Evolutionary conservation across 2,113 vertebrate genomes (phyloP), one percentile per base, ranked within the genome.

Genomic region (Toxotes jaculatrix): DNA sequence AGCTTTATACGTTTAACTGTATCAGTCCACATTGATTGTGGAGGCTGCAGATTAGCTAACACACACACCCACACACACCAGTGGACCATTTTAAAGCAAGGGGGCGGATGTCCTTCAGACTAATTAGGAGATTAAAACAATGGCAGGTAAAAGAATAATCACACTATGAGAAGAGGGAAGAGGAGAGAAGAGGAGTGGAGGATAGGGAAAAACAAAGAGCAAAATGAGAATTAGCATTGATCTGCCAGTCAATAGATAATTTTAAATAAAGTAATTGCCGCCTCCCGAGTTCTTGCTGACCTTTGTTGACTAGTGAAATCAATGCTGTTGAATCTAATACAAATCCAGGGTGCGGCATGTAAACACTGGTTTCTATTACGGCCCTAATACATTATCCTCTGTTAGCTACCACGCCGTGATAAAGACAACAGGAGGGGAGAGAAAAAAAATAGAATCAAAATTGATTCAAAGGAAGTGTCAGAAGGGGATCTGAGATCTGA

Each of bases 181-280:
- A 82, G 69, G 70, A 75, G 66, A 86, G 51, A 53, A 65, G 64
- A 47, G 76, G 63, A 85, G 73, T 74, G 77, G 80, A 88, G 82
- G 87, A 84, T 84, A 66, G 91, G 57, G 59, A 90, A 93, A 92
- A 91, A 92, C 88, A 92, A 92, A 92, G 93, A 94, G 96, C 95
- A 96, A 97, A 97, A 98, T 96, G 96, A 97, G 97, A 97, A 98
- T 98, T 97, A 96, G 95, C 96, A 98, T 98, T 97, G 98, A 99
- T 99, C 97, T 96, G 95, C 90, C 92, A 95, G 94, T 96, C 96
- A 97, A 97, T 96, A 96, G 96, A 97, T 97, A 95, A 98, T 99
- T 98, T 97, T 97, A 97, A 97, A 97, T 97, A 98, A 98, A 98
- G 97, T 97, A 97, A 98, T 97, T 97, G 97, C 96, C 96, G 96